A percentile compares a stretch with the other conserved stretches of the same genome.
phyloP scores from a whole-genome alignment of 2,113 vertebrate genomes.

The Poeciliopsis retropinna region DNA sequence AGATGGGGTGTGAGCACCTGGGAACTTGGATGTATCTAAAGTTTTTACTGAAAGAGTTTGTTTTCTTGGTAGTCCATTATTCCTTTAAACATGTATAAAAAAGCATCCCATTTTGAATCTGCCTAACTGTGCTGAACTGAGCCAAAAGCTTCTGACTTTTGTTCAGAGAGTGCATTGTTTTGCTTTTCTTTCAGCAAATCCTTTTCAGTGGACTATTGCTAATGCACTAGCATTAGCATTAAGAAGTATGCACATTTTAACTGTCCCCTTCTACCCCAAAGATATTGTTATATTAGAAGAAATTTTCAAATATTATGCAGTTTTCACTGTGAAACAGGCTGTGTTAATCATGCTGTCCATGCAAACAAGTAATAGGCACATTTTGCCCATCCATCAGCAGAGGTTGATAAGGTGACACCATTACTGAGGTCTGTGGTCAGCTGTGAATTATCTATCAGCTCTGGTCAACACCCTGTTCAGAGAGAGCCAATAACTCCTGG shows the following conservation, averaged over 20 bases:
- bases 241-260: background rate
- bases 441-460: constrained; percentile 41
- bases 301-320: background rate
- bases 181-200: no score
- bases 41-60: background rate
- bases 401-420: constrained; percentile 25
- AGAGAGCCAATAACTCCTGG: constrained; percentile 37
- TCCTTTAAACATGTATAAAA: no score
- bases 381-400: constrained; percentile 28
- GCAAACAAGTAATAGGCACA: constrained; percentile 14
- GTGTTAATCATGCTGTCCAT: constrained; percentile 4
- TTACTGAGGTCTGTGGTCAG: constrained; percentile 33
- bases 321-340: background rate
- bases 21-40: background rate
- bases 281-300: no score
- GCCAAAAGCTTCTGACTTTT: no score
- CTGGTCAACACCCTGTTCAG: constrained; percentile 21
- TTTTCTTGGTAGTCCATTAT: background rate
- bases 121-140: no score
- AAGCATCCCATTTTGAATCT: no score
- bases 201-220: no score
- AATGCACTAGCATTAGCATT: background rate
- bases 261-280: no score
- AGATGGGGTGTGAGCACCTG: background rate
- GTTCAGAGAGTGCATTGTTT: no score